Percentiles rank a stretch among this genome's conserved stretches.
phyloP scores from a whole-genome alignment of 1,140 invertebrate species.

The Andricus grossulariae region DNA sequence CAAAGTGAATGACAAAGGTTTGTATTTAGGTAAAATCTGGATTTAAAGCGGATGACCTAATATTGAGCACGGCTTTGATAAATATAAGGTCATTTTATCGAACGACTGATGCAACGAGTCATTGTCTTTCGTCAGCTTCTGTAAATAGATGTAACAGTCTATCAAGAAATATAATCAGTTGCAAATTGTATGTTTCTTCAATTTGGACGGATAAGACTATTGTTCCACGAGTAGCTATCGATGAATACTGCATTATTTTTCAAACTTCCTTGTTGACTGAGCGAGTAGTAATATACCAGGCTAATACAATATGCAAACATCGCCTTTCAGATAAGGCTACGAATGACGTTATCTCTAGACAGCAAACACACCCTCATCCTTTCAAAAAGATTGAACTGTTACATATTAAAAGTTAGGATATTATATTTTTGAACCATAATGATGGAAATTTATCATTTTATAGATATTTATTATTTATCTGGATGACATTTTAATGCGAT shows the following conservation, averaged over 20 bases:
- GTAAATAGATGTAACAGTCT: conserved; percentile 23
- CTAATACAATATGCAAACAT: conserved; percentile 1
- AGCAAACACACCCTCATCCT: conserved; percentile 11
- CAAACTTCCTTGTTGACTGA: conserved; percentile 1
- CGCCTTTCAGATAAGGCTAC: conserved; percentile 4
- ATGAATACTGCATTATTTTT: conserved; percentile 10
- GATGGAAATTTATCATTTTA: conserved; percentile 5
- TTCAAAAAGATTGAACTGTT: conserved; percentile 8
- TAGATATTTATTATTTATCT: conserved; percentile 3
- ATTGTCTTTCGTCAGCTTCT: conserved; percentile 69
- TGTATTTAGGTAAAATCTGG: not conserved
- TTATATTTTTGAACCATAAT: no score
- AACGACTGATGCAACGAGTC: conserved; percentile 70
- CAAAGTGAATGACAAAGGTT: no score
- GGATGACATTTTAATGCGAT: conserved; percentile 7
- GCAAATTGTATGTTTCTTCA: conserved; percentile 24
- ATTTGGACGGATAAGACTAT: conserved; percentile 17
- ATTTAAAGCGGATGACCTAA: conserved; percentile 34
- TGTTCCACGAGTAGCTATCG: not conserved
- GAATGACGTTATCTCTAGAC: not conserved
- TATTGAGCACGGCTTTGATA: conserved; percentile 39
- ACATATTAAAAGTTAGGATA: not conserved
- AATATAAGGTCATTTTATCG: conserved; percentile 55
- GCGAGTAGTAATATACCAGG: not conserved
- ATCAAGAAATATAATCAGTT: conserved; percentile 28